These are phyloP conservation scores for Aphaenogaster ashmeadi DNA, from an alignment of 1,140 invertebrate species.

Conservation along the genomic window DNA sequence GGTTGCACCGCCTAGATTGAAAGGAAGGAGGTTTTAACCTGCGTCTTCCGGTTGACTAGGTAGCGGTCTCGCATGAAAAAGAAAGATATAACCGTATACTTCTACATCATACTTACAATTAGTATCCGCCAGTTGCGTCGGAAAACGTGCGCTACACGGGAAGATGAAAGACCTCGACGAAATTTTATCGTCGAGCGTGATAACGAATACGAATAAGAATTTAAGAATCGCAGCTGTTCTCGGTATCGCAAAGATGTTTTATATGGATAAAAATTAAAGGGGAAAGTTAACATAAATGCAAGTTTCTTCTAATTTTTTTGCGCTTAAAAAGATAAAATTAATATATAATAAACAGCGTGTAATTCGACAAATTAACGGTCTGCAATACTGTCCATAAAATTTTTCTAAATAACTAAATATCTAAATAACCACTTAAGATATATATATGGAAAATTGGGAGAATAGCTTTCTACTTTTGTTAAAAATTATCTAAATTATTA, in stretches of 20 bases:
- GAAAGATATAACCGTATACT: conserved; percentile 47
- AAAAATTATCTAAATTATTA: too few species aligned
- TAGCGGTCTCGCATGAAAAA: conserved; percentile 44
- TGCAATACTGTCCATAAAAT: not conserved
- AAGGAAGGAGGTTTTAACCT: conserved; percentile 73
- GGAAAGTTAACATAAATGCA: not conserved
- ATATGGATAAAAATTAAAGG: not conserved
- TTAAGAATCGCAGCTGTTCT: not conserved
- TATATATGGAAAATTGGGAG: not conserved
- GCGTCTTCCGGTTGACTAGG: conserved; percentile 76
- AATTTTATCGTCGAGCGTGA: conserved; percentile 19
- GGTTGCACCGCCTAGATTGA: conserved; percentile 33
- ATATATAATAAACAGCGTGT: not conserved
- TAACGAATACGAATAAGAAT: not conserved
- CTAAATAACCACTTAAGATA: not conserved
- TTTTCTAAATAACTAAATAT: conserved; percentile 3
- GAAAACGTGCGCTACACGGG: not conserved
- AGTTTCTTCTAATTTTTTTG: not conserved
- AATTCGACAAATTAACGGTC: not conserved
- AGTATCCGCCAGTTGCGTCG: conserved; percentile 20
- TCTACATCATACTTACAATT: conserved; percentile 27
- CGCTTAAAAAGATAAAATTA: not conserved
- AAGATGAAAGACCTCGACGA: conserved; percentile 10
- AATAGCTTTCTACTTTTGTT: not conserved
- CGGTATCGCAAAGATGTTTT: not conserved